phyloP scores from a whole-genome alignment of 2,113 vertebrate species.

The Hiodon tergisus region DNA sequence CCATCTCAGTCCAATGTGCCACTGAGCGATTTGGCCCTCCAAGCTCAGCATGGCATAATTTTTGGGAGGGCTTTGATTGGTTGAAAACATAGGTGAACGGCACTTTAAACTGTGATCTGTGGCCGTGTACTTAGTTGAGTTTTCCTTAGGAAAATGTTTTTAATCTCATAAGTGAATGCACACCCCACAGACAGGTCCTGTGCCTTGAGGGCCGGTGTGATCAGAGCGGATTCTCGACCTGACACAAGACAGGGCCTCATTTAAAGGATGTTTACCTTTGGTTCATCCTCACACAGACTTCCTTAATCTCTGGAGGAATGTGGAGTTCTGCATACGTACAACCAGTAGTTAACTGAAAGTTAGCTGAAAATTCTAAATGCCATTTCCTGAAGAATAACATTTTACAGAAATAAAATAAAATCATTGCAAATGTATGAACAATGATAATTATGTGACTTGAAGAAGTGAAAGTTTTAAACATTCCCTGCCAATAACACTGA shows the following conservation, averaged over 20 bases:
- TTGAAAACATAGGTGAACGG: not conserved
- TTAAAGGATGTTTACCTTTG: conserved; percentile 46
- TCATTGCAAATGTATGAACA: too few species aligned
- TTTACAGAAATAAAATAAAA: too few species aligned
- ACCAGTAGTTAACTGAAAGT: too few species aligned
- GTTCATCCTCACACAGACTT: conserved; percentile 31
- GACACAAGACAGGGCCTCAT: conserved; percentile 32
- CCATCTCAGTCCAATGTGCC: too few species aligned
- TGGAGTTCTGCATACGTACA: conserved; percentile 14
- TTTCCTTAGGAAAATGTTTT: not conserved
- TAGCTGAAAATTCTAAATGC: too few species aligned
- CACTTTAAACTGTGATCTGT: too few species aligned
- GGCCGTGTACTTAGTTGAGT: not conserved
- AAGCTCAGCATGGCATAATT: not conserved
- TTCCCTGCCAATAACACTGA: too few species aligned
- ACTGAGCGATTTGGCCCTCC: too few species aligned
- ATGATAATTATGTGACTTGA: too few species aligned
- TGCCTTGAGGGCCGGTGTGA: conserved; percentile 29
- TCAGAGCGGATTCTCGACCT: conserved; percentile 37
- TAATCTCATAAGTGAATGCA: not conserved
- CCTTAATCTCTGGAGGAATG: conserved; percentile 32
- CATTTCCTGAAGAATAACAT: too few species aligned
- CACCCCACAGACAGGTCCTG: conserved; percentile 1
- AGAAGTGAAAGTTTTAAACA: too few species aligned
- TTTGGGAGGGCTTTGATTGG: not conserved